phyloP scores from a whole-genome alignment of 2,888 invertebrate species.

The Synanthedon formicaeformis region DNA sequence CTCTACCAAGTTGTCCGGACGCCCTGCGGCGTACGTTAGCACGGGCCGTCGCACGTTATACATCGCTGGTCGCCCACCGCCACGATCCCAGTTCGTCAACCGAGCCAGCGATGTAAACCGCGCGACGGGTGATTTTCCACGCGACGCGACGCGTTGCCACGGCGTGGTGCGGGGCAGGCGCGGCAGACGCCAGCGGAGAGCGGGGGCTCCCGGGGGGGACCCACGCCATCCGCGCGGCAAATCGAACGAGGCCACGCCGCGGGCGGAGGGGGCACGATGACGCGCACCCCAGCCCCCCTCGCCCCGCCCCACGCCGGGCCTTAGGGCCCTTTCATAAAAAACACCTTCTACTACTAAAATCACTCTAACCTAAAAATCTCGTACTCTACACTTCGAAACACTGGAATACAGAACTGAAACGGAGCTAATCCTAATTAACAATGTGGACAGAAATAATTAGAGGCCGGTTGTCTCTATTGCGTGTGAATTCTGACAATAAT shows the following conservation, averaged over 20 bases:
- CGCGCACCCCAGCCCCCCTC: slow-evolving; percentile 20
- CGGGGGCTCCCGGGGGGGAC: slow-evolving; percentile 22
- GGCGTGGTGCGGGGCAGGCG: slow-evolving; percentile 39
- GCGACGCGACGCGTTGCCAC: slow-evolving; percentile 46
- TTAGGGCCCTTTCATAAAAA: slow-evolving; percentile 50
- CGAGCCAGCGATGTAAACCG: slow-evolving; percentile 38
- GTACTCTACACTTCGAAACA: slow-evolving; percentile 57
- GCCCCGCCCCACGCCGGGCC: slow-evolving; percentile 24
- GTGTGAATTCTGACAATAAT: slow-evolving; percentile 16
- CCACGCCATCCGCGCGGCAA: slow-evolving; percentile 46
- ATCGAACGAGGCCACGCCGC: slow-evolving; percentile 65
- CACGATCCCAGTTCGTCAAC: slow-evolving; percentile 4
- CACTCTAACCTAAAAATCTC: slow-evolving; percentile 67
- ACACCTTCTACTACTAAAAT: slow-evolving; percentile 60
- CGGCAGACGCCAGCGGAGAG: slow-evolving; percentile 24
- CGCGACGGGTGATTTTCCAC: slow-evolving; percentile 45
- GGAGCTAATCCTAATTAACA: slow-evolving; percentile 51
- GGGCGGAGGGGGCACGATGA: slow-evolving; percentile 24
- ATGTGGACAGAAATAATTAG: slow-evolving; percentile 56
- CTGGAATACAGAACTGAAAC: slow-evolving; percentile 57
- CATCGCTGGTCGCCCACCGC: slow-evolving; percentile 21
- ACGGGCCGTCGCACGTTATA: slow-evolving; percentile 11
- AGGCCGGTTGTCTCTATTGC: slow-evolving; percentile 41
- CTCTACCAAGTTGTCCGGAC: slow-evolving; percentile 17
- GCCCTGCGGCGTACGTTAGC: slow-evolving; percentile 15